Evolutionary conservation across 2,113 vertebrate species (phyloP), one percentile per base, ranked within the genome.

Genomic region (Lynx canadensis): DNA sequence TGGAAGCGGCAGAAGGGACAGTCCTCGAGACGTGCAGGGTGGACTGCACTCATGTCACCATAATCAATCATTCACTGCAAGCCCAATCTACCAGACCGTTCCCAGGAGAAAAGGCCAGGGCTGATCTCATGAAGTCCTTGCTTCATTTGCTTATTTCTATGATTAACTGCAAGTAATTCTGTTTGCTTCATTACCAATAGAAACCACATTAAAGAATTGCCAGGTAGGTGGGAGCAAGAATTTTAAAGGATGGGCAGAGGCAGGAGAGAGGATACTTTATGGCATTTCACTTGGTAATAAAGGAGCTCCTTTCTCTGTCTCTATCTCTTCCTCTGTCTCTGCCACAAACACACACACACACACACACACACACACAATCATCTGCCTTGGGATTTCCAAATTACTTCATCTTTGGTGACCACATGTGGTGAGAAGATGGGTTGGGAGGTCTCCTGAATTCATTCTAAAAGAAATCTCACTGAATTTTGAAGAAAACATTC

Each of bases 111-210:
- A 78, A 38, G 4, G 9, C 66, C 31, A 83, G 8, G 19, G 18
- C 12, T 9, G 2, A 78, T 66, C 23, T 36, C 65, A 68, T 1
- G 25, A 60, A 71, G 55, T 52, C 68, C 31, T 83, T 76, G 10
- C 4, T 88, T 98, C 38, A 92, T 85, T 96, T 81, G 95, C 66
- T 97, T 96, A 96, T 68, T 68, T 96, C 73, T 96, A 0, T 82
- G 93, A 97, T 88, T 97, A 97, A 92, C 15, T 91, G 89, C 71
- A 95, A 98, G 92, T 82, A 94, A 91, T 29, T 29, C 71, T 88
- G 48, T 96, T 89, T 98, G 89, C 48, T 36, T 98, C n/a, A n/a
- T 96, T 33, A 19, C 33, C 0, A 31, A 80, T 14, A 80, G 69
- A 91, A 92, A 85, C 16, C n/a, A 48, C 3, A 60, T 50, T 76